Base-by-base conservation (phyloP, 2,113 vertebrate genomes). In the Motacilla alba region DNA sequence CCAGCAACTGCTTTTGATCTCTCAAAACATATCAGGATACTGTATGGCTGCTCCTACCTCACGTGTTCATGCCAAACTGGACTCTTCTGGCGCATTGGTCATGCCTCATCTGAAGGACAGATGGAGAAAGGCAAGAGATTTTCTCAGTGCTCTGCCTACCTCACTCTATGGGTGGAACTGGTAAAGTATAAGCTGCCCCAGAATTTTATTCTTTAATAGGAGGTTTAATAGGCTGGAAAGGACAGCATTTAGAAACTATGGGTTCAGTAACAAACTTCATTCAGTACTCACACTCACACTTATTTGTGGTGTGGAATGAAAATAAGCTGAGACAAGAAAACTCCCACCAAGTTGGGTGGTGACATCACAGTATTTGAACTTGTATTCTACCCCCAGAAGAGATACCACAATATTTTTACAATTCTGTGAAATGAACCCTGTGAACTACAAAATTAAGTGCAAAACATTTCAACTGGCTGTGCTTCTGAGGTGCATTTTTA, bases 1-100 rank as follows among this genome's bases (percentile, higher is more conserved):
- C 35, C 77, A 86, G 70, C 8, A 91, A n/a, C 17, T 37, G 28
- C 23, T 94, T 94, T 91, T 84, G 50, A 33, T 67, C 35, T 83
- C 43, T 89, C 30, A 49, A 58, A 94, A 77, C 37, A 43, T 41
- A 83, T 24, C 2, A 5, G 43, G 12, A 62, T 46, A 33, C 13
- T 21, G 9, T 27, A 39, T 24, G 15, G 16, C 35, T 94, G 21
- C n/a, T 81, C 52, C 83, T 56, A n/a, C 28, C 33, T 81, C 66
- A 50, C 0, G 0, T 35, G 17, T 11, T 58, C 12, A 9, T 35
- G 55, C 56, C 56, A 55, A 41, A 27, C 4, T 44, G 62, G 64
- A 11, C 7, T 53, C 41, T 69, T 46, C 26, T 83, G 41, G 27
- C 15, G 23, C 1, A 3, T 22, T 26, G 30, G n/a, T 50, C 64